Percentiles rank a stretch among this genome's conserved stretches.
Evolutionary conservation across 2,113 vertebrate species (phyloP).

Genomic region (Chaetorhynchus papuensis): DNA sequence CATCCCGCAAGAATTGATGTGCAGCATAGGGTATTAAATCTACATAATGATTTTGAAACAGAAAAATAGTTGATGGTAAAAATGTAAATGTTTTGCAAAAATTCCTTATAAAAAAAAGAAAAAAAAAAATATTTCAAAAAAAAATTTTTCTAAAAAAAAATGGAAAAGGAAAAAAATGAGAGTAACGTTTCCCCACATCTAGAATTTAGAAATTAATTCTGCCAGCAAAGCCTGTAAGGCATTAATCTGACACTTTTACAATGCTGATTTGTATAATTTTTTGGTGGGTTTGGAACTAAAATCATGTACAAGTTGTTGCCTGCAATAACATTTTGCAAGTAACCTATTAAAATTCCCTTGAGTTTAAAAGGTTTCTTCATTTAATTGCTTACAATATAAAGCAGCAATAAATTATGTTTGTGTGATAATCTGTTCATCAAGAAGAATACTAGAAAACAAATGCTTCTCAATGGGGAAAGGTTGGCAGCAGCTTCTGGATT

Average conservation of each 20-base stretch:
- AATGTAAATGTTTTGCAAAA: slow-evolving; percentile 83
- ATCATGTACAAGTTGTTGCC: slow-evolving; percentile 88
- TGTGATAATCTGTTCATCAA: slow-evolving; percentile 62
- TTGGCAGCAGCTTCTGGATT: slow-evolving; percentile 59
- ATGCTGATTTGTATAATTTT: slow-evolving; percentile 96
- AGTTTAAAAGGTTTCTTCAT: slow-evolving; percentile 77
- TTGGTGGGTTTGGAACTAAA: slow-evolving; percentile 88
- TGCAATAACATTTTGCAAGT: slow-evolving; percentile 95
- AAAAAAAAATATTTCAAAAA: slow-evolving; percentile 99
- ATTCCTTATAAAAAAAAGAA: slow-evolving; percentile 78
- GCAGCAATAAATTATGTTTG: slow-evolving; percentile 67
- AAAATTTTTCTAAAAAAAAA: slow-evolving; percentile 93
- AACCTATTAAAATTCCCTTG: slow-evolving; percentile 89
- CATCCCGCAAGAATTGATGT: slow-evolving; percentile 81
- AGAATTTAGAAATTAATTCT: slow-evolving; percentile 93
- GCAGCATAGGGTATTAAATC: slow-evolving; percentile 83
- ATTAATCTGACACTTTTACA: slow-evolving; percentile 97
- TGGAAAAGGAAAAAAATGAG: slow-evolving; percentile 52
- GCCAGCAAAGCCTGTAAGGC: slow-evolving; percentile 94
- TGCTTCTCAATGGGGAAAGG: slow-evolving; percentile 59
- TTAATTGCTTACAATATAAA: slow-evolving; percentile 72
- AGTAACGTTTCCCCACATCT: slow-evolving; percentile 82
- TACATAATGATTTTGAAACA: slow-evolving; percentile 82
- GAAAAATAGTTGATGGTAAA: slow-evolving; percentile 82
- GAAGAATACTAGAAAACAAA: slow-evolving; percentile 61